Evolutionary conservation across 2,888 invertebrate genomes (phyloP), one percentile per base, ranked within the genome.

Genomic region (Chalcosyrphus nemorum): DNA sequence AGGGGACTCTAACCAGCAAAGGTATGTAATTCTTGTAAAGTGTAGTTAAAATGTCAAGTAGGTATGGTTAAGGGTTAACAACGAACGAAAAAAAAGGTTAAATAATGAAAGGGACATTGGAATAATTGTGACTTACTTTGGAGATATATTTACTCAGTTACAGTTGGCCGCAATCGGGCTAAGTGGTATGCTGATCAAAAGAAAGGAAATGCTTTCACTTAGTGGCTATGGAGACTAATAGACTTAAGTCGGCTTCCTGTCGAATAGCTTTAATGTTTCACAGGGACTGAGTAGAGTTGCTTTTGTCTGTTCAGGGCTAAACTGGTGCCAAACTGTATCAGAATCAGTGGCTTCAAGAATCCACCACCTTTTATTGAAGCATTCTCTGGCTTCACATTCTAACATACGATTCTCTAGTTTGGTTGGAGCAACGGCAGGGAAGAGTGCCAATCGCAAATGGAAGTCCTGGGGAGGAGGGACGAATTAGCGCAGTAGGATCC

Each of bases 1-100:
- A 35, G 66, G 66, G 41, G 24, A 24, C 7, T 43, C 50, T 13
- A 38, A 38, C 11, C 52, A 50, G 24, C 38, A 38, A 21, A 35
- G 27, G 27, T 41, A 35, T 15, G 27, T 41, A 24, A 41, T 15
- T 17, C 52, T 38, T 38, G 38, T 35, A 41, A 66, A 52, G 52
- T 52, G 66, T 66, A 66, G 41, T 27, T 54, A 41, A 66, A 38
- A 54, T 66, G 41, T 54, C 41, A 54, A 52, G 52, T 54, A 27
- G 41, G 27, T 41, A n/a, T 27, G 6, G 15, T n/a, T 5, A 21
- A 21, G 41, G 29, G 38, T 52, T 52, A 29, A 21, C 38, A 24
- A 27, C n/a, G 29, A 4, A 4, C 5, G 29, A 2, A 7, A 29
- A 29, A 13, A 41, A 66, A 15, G 17, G 27, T 35, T 47, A 21